phyloP scores from a whole-genome alignment of 2,888 invertebrate genomes.

The Rhagophthalmus giganteus region DNA sequence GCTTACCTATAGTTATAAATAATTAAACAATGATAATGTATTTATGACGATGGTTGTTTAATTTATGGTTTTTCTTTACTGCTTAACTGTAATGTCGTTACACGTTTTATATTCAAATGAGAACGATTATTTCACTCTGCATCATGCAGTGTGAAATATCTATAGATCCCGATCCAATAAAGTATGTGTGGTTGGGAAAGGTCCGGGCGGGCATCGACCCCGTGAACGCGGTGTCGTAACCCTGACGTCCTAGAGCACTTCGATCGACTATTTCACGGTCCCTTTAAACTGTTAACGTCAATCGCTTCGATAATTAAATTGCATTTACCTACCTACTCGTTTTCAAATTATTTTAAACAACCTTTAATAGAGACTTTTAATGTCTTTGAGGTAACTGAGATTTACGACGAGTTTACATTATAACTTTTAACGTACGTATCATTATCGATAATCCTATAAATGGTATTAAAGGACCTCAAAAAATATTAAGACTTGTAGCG shows the following conservation, averaged over 20 bases:
- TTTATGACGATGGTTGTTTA: too few relatives aligned
- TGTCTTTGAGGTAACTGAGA: too few relatives aligned
- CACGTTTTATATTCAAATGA: slow-evolving; percentile 21
- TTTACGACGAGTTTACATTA: background rate
- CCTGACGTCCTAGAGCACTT: slow-evolving; percentile 14
- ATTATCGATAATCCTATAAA: too few relatives aligned
- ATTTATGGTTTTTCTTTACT: too few relatives aligned
- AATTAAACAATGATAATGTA: too few relatives aligned
- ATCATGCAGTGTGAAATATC: slow-evolving; percentile 31
- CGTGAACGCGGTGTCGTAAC: slow-evolving; percentile 15
- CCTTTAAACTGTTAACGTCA: background rate
- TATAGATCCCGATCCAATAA: slow-evolving; percentile 32
- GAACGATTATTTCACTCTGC: slow-evolving; percentile 20
- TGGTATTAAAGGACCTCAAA: too few relatives aligned
- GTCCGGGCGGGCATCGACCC: slow-evolving; percentile 30
- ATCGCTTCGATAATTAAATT: background rate
- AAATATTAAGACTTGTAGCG: too few relatives aligned
- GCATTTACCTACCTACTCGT: too few relatives aligned
- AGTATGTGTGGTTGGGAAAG: slow-evolving; percentile 30
- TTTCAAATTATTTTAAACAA: background rate
- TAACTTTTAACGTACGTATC: too few relatives aligned
- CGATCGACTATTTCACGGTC: slow-evolving; percentile 15
- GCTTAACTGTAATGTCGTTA: slow-evolving; percentile 20
- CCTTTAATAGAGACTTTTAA: too few relatives aligned
- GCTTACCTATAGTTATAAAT: too few relatives aligned